Percentiles rank a stretch among this genome's conserved stretches.
Evolutionary conservation across 2,797 vertebrate genomes (phyloP).

Genomic region (Garrulus glandarius): DNA sequence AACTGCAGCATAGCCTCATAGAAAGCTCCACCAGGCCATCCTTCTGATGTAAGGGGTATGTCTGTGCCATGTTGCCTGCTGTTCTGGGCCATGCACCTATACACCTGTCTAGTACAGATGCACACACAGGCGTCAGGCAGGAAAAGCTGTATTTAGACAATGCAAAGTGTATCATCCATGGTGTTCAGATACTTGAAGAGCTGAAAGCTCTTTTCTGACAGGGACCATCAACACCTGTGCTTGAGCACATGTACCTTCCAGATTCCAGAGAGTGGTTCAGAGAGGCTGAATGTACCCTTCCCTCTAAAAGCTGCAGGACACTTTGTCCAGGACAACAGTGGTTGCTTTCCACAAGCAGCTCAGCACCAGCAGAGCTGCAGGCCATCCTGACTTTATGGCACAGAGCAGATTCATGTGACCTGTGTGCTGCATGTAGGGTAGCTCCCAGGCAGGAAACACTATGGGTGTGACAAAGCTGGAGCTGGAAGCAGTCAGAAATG

Average conservation of each 20-base stretch:
- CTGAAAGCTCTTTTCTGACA: background rate
- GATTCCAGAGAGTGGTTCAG: background rate
- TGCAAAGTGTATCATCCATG: accelerated
- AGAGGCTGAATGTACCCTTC: background rate
- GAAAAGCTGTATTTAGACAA: background rate
- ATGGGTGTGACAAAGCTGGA: background rate
- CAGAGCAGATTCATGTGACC: background rate
- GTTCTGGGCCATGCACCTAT: background rate
- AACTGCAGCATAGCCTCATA: background rate
- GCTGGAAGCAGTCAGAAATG: constrained; percentile 24
- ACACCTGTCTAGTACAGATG: background rate
- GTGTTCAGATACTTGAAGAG: background rate
- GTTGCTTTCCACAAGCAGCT: background rate
- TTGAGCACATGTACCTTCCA: accelerated
- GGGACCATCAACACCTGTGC: too few relatives aligned
- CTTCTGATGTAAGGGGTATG: background rate
- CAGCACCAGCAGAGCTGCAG: background rate
- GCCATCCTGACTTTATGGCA: background rate
- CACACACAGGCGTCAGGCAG: too few relatives aligned
- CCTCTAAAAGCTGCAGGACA: background rate
- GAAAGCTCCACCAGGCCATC: background rate
- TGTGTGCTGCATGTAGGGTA: background rate
- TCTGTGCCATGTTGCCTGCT: accelerated
- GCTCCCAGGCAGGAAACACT: background rate
- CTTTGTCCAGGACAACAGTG: accelerated